These are phyloP conservation scores for Rhadinocentrus ornatus DNA, from an alignment of 2,797 vertebrate species.

Conservation along the genomic window DNA sequence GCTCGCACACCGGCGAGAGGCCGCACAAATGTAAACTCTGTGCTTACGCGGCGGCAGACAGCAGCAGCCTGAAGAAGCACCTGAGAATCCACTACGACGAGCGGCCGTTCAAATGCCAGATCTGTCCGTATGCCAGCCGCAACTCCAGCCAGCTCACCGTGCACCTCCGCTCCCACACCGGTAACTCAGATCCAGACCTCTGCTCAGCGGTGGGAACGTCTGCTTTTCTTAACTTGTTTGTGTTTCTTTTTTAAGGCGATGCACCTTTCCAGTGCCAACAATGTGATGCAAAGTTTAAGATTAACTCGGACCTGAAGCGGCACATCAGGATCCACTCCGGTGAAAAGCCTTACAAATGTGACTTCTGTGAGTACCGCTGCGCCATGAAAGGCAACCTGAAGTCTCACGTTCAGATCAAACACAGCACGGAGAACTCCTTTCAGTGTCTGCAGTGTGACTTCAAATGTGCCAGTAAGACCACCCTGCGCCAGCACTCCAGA, in stretches of 20 bases:
- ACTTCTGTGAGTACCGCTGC: conserved; percentile 95
- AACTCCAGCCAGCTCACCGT: conserved; percentile 99
- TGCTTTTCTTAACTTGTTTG: neutral
- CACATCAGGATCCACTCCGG: conserved; percentile 96
- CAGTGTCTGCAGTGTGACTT: conserved; percentile 91
- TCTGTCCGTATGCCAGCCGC: conserved; percentile 97
- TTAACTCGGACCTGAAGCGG: conserved; percentile 97
- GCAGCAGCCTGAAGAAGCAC: conserved; percentile 98
- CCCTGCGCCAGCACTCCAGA: conserved; percentile 90
- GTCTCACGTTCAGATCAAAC: conserved; percentile 94
- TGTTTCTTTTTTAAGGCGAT: conserved; percentile 82
- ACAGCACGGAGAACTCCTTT: conserved; percentile 86
- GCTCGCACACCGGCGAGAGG: conserved; percentile 95
- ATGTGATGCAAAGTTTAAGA: conserved; percentile 98
- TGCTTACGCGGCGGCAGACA: conserved; percentile 93
- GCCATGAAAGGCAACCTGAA: conserved; percentile 99
- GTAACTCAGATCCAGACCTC: conserved; percentile 68
- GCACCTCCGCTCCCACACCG: conserved; percentile 96
- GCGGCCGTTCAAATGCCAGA: conserved; percentile 98
- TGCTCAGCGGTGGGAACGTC: neutral
- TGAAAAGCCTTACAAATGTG: conserved; percentile 97
- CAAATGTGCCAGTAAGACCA: conserved; percentile 90
- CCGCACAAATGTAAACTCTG: conserved; percentile 97
- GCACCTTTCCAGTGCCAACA: conserved; percentile 96
- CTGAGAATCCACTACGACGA: conserved; percentile 95